A percentile compares a stretch with the other conserved stretches of the same genome.
Conservation (phyloP, 1,140 invertebrate genomes). For the Habropoda laboriosa region DNA sequence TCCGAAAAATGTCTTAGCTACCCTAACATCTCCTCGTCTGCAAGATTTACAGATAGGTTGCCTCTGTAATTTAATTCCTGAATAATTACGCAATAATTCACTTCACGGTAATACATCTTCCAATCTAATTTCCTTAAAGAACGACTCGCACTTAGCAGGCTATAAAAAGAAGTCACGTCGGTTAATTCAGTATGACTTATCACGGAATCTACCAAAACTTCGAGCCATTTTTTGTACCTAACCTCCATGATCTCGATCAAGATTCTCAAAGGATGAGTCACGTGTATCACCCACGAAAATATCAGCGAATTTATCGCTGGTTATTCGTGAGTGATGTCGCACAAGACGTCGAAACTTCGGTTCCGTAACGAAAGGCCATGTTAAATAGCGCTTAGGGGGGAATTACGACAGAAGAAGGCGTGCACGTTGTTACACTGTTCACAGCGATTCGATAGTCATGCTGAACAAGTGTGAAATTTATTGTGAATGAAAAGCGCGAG, state of each 20-base stretch:
- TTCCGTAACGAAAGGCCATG: constrained; percentile 3
- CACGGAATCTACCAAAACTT: neutral
- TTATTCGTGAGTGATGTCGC: neutral
- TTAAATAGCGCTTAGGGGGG: neutral
- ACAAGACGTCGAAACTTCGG: neutral
- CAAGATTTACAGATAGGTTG: no score
- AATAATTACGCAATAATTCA: no score
- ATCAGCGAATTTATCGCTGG: neutral
- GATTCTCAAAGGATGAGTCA: neutral
- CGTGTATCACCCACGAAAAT: neutral
- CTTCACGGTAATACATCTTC: no score
- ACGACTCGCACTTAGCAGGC: no score
- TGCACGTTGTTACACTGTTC: constrained; percentile 43
- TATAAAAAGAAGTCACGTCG: no score
- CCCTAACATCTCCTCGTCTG: no score
- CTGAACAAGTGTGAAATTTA: constrained; percentile 56
- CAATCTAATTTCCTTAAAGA: no score
- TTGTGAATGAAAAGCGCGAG: constrained; percentile 38
- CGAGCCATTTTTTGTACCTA: neutral
- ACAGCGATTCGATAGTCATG: constrained; percentile 49
- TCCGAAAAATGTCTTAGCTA: no score
- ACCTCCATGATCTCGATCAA: neutral
- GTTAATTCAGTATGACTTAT: no score
- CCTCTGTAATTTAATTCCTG: no score
- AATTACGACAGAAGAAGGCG: constrained; percentile 42